phyloP scores from a whole-genome alignment of 2,113 vertebrate genomes.

The Megaptera novaeangliae region DNA sequence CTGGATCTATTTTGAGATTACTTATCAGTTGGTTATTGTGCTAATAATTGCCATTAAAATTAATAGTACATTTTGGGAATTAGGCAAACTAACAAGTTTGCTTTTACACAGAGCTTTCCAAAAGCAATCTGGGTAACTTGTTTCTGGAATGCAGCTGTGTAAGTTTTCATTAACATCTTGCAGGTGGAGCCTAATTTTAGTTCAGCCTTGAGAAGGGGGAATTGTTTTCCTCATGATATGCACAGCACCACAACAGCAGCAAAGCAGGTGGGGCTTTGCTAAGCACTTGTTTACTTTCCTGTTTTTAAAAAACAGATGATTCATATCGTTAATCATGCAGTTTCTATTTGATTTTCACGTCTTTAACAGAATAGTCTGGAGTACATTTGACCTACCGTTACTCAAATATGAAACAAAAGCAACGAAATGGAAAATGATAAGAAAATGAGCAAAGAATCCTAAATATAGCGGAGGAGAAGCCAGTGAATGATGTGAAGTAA shows the following conservation, averaged over 20 bases:
- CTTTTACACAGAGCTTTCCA: constrained; percentile 77
- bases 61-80: constrained; percentile 83
- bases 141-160: constrained; percentile 85
- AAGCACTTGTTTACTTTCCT: constrained; percentile 79
- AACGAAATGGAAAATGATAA: constrained; percentile 78
- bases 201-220: constrained; percentile 81
- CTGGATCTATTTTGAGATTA: constrained; percentile 83
- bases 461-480: constrained; percentile 80
- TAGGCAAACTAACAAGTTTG: constrained; percentile 80
- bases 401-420: constrained; percentile 75
- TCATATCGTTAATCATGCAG: constrained; percentile 76
- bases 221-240: constrained; percentile 79
- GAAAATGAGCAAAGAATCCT: constrained; percentile 80
- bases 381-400: constrained; percentile 78
- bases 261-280: constrained; percentile 79
- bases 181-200: constrained; percentile 89
- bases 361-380: constrained; percentile 77
- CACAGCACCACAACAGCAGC: constrained; percentile 74
- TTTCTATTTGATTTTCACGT: constrained; percentile 79
- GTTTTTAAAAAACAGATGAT: constrained; percentile 75
- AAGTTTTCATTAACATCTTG: constrained; percentile 86
- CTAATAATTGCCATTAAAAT: constrained; percentile 86
- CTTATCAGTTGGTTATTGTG: constrained; percentile 85
- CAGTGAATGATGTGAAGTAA: constrained; percentile 76
- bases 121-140: constrained; percentile 86